A percentile compares a stretch with the other conserved stretches of the same genome.
Evolutionary conservation across 1,140 invertebrate species (phyloP).

Genomic region (Drosophila funebris): DNA sequence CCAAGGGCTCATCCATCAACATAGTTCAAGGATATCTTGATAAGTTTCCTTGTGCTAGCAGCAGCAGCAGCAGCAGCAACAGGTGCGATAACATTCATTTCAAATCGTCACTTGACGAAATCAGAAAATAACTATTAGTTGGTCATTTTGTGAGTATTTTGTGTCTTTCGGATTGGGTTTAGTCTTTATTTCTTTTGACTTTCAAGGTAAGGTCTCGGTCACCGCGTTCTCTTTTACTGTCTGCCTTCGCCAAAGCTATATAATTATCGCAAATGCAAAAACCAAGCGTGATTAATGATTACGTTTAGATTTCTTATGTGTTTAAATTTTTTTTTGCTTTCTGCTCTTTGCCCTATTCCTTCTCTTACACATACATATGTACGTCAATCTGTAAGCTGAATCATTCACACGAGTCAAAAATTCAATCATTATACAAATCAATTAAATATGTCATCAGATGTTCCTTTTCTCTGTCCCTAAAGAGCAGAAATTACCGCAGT

Average conservation of each 20-base stretch:
- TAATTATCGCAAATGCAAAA: conserved; percentile 78
- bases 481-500: not conserved
- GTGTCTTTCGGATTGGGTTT: conserved; percentile 1
- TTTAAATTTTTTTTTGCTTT: not conserved
- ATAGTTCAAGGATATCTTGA: conserved; percentile 26
- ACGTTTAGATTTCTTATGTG: conserved; percentile 43
- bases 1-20: not conserved
- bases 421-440: conserved; percentile 13
- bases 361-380: not conserved
- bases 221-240: conserved; percentile 57
- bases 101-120: not conserved
- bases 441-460: conserved; percentile 1
- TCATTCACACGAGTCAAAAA: conserved; percentile 21
- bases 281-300: conserved; percentile 70
- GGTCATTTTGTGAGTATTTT: not conserved
- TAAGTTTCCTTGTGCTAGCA: not conserved
- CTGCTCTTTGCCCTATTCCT: not conserved
- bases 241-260: conserved; percentile 46
- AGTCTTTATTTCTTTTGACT: conserved; percentile 37
- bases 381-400: not conserved
- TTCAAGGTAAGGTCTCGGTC: conserved; percentile 76
- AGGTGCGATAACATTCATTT: conserved; percentile 10
- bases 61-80: not conserved
- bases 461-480: not conserved
- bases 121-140: conserved; percentile 13